Percentiles rank a stretch among this genome's conserved stretches.
Evolutionary conservation across 2,888 invertebrate genomes (phyloP).

Genomic region (Plemyria rubiginata): DNA sequence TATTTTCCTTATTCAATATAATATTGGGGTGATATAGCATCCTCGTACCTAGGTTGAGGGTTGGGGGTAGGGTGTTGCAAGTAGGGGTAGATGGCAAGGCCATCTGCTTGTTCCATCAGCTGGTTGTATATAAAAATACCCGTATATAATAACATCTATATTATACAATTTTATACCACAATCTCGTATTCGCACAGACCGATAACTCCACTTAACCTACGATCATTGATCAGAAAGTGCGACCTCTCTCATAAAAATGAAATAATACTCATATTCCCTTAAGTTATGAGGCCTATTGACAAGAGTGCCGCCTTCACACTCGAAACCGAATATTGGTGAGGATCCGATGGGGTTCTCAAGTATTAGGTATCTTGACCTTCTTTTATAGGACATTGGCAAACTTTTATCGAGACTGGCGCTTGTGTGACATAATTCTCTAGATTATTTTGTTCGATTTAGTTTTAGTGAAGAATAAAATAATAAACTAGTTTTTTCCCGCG

Average conservation of each 20-base stretch:
- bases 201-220: constrained; percentile 19
- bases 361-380: constrained; percentile 3
- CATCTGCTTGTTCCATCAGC: too few relatives aligned
- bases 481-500: too few relatives aligned
- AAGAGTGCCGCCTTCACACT: constrained; percentile 38
- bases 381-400: background rate
- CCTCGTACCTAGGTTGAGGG: too few relatives aligned
- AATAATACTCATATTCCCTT: constrained; percentile 28
- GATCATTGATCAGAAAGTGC: constrained; percentile 8
- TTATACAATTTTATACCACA: too few relatives aligned
- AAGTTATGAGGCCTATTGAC: constrained; percentile 20
- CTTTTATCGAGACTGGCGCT: background rate
- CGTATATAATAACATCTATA: too few relatives aligned
- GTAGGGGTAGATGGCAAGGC: too few relatives aligned
- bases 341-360: background rate
- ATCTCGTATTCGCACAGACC: background rate
- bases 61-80: too few relatives aligned
- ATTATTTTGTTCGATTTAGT: too few relatives aligned
- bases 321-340: constrained; percentile 19
- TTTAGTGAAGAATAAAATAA: too few relatives aligned
- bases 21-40: background rate
- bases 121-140: too few relatives aligned
- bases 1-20: background rate
- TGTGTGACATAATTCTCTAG: too few relatives aligned
- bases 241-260: constrained; percentile 26